phyloP scores from a whole-genome alignment of 2,888 invertebrate species.

The Pinctada fucata region DNA sequence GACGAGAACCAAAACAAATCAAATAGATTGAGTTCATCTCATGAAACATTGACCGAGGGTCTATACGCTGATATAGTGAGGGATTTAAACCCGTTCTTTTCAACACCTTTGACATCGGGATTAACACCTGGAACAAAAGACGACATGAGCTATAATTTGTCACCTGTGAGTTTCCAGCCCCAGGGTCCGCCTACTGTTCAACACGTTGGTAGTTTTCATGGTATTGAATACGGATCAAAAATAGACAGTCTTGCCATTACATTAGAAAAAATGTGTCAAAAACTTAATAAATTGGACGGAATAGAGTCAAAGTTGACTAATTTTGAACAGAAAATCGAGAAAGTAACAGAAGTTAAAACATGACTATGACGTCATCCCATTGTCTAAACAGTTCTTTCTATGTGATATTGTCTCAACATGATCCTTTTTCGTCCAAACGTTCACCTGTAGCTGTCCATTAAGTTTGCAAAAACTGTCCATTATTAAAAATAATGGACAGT shows the following conservation, averaged over 20 bases:
- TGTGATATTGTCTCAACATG: too few relatives aligned
- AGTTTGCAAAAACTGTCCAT: too few relatives aligned
- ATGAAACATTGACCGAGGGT: too few relatives aligned
- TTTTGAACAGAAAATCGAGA: slow-evolving; percentile 14
- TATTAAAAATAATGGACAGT: too few relatives aligned
- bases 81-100: slow-evolving; percentile 7
- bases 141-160: slow-evolving; percentile 12
- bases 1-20: not conserved
- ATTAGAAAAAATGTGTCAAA: not conserved
- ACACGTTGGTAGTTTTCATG: not conserved
- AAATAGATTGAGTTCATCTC: slow-evolving; percentile 9
- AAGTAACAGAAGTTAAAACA: not conserved
- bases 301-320: slow-evolving; percentile 12
- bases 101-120: not conserved
- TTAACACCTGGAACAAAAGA: not conserved
- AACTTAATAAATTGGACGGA: slow-evolving; percentile 5
- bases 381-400: too few relatives aligned
- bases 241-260: slow-evolving; percentile 12
- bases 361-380: too few relatives aligned
- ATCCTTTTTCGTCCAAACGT: too few relatives aligned
- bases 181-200: not conserved
- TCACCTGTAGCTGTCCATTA: too few relatives aligned
- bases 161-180: slow-evolving; percentile 12
- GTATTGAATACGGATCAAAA: slow-evolving; percentile 6
- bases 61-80: slow-evolving; percentile 6